Evolutionary conservation across 2,888 invertebrate species (phyloP), one percentile per base, ranked within the genome.

Genomic region (Standfussiana lucernea): DNA sequence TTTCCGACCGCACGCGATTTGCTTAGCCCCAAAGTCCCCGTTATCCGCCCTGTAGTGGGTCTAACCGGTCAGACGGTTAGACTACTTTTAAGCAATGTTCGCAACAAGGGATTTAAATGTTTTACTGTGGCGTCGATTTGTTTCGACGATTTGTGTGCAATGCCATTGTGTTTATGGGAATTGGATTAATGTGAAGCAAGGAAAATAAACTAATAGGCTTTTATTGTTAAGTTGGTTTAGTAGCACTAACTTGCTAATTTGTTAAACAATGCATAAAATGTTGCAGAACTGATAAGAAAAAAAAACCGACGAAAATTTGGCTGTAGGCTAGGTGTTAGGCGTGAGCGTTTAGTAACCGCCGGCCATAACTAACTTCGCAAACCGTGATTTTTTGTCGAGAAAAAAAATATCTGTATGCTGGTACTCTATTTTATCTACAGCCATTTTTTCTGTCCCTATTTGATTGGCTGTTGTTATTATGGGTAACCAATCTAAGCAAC

Each of bases 1-100:
- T 86, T 85, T 32, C 35, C 28, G 53, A 79, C 81, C 84, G 75
- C 86, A 67, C 50, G 70, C 79, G 86, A 85, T 87, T 87, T 85
- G 82, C 84, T 82, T 78, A 75, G 66, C 76, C 76, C 67, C 79
- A 59, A 81, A 86, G 76, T 77, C 79, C 77, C 68, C 66, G 69
- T 76, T 78, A 72, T 77, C 79, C 69, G 18, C 56, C 56, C 69
- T 62, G 80, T 82, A 80, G 85, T 47, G 32, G 61, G 40, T 61
- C 79, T 32, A 67, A 56, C 64, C 56, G 50, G 72, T 75, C 74
- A 66, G 40, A 72, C 56, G 61, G 67, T 79, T 72, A 56, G 53
- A 76, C 82, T 78, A 70, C 75, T 80, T 76, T 65, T 15, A 62
- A 79, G 79, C 86, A 84, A 77, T 82, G 82, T 86, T 82, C 42